These are phyloP conservation scores for Idaea dimidiata DNA, from an alignment of 2,888 invertebrate species.

Conservation along the genomic window DNA sequence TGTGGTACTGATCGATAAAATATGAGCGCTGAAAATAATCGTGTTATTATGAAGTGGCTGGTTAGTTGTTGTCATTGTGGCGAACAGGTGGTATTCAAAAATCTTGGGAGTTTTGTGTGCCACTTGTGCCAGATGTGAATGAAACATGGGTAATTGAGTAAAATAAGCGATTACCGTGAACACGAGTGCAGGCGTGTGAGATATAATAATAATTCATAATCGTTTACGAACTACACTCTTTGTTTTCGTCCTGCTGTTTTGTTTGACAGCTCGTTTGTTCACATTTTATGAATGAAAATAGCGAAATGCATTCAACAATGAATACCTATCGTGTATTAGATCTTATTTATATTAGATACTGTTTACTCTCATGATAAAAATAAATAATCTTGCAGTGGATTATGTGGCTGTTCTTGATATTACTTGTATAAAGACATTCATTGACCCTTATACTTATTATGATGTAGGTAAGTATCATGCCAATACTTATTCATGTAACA, in stretches of 20 bases:
- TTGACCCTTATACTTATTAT: background rate
- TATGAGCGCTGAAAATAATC: constrained; percentile 12
- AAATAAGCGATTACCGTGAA: constrained; percentile 25
- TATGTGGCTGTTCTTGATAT: background rate
- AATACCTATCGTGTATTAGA: constrained; percentile 55
- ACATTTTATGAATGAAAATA: constrained; percentile 73
- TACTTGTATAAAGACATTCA: background rate
- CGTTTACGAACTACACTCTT: constrained; percentile 42
- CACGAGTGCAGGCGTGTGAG: constrained; percentile 28
- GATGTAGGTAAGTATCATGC: too few species aligned
- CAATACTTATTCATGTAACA: too few species aligned
- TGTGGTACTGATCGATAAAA: constrained; percentile 17
- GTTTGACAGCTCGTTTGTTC: constrained; percentile 69
- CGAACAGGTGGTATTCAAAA: constrained; percentile 73
- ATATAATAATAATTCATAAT: constrained; percentile 29
- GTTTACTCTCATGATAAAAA: constrained; percentile 37
- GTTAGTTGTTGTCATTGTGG: constrained; percentile 65
- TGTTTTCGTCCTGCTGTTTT: constrained; percentile 69
- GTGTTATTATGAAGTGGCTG: constrained; percentile 16
- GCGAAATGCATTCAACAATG: constrained; percentile 67
- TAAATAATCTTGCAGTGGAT: background rate
- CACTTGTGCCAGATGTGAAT: constrained; percentile 48
- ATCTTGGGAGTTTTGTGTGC: constrained; percentile 45
- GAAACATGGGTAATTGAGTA: constrained; percentile 40
- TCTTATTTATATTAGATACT: constrained; percentile 62